Evolutionary conservation across 2,797 vertebrate genomes (phyloP).

Genomic region (Enoplosus armatus): DNA sequence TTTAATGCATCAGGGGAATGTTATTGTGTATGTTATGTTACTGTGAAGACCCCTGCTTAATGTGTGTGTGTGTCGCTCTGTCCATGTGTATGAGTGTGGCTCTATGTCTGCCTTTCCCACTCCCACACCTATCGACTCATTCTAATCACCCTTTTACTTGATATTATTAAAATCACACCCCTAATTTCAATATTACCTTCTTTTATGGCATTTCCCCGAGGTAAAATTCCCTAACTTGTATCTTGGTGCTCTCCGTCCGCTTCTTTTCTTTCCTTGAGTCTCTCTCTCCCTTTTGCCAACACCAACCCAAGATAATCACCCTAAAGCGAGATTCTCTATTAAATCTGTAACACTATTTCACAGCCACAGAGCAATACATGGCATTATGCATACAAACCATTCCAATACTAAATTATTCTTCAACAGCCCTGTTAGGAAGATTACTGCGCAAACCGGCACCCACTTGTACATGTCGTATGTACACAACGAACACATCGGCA

Average conservation of each 20-base stretch:
- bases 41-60: background rate
- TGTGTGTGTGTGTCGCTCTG: background rate
- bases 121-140: slow-evolving; percentile 16
- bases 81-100: background rate
- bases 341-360: slow-evolving; percentile 58
- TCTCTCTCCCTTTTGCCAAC: slow-evolving; percentile 25
- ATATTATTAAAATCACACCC: slow-evolving; percentile 41
- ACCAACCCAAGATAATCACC: slow-evolving; percentile 59
- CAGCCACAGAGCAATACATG: slow-evolving; percentile 46
- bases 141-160: slow-evolving; percentile 26
- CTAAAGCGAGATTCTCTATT: slow-evolving; percentile 63
- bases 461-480: background rate
- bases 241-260: slow-evolving; percentile 7
- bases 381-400: slow-evolving; percentile 52
- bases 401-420: slow-evolving; percentile 49
- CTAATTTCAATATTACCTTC: slow-evolving; percentile 20
- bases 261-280: slow-evolving; percentile 32
- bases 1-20: background rate
- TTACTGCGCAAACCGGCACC: slow-evolving; percentile 28
- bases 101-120: background rate
- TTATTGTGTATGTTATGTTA: slow-evolving; percentile 3
- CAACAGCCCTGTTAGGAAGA: slow-evolving; percentile 42
- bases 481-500: slow-evolving; percentile 4
- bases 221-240: slow-evolving; percentile 24
- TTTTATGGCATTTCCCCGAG: slow-evolving; percentile 45